Conservation (phyloP, 2,797 vertebrate species). For the Artibeus lituratus region DNA sequence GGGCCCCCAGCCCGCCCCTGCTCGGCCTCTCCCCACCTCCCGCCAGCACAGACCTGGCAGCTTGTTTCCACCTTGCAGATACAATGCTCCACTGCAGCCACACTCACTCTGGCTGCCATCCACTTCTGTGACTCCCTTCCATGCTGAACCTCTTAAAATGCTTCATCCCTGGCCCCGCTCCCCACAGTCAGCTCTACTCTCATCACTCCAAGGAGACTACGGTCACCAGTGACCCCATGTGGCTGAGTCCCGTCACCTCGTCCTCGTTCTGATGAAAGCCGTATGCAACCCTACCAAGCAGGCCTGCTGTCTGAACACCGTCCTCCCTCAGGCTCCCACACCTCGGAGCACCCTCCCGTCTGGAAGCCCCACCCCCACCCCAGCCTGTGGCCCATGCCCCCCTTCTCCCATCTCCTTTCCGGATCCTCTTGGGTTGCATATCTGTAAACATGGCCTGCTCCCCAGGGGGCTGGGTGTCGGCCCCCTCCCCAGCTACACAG, state of each 20-base stretch:
- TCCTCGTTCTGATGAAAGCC: not conserved
- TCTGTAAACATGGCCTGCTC: not conserved
- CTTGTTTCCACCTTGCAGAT: no score
- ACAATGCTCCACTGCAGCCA: not conserved
- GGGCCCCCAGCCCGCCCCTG: not conserved
- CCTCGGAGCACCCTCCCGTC: not conserved
- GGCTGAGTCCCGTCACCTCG: not conserved
- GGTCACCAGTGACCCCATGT: not conserved
- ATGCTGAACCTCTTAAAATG: not conserved
- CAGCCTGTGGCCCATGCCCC: not conserved
- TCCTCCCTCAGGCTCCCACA: no score
- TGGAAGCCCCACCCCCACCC: accelerated
- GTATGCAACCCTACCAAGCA: not conserved
- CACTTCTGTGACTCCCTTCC: not conserved
- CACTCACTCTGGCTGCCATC: accelerated
- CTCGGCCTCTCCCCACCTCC: no score
- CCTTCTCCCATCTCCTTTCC: not conserved
- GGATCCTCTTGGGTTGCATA: not conserved
- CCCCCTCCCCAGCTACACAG: not conserved
- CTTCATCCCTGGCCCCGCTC: not conserved
- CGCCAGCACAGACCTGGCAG: not conserved
- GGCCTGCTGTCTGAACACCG: not conserved
- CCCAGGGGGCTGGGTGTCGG: no score
- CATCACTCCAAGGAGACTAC: not conserved
- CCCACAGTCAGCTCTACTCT: not conserved